Percentiles rank a stretch among this genome's conserved stretches.
These are phyloP conservation scores for Oligia strigilis DNA, from an alignment of 2,888 invertebrate genomes.

Conservation along the genomic window DNA sequence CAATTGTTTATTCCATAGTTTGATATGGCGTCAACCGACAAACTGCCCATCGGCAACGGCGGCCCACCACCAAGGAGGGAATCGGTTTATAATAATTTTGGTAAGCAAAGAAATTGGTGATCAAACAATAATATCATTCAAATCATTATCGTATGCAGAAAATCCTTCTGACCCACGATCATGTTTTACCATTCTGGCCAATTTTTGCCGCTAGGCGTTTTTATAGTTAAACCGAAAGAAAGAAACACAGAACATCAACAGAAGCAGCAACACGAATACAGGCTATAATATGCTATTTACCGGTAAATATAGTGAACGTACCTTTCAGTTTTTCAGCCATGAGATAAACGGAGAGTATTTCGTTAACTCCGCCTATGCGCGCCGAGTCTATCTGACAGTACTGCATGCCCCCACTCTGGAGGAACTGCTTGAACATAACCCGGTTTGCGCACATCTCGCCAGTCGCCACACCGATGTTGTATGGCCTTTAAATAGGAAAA, in stretches of 20 bases:
- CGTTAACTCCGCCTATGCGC: conserved; percentile 96
- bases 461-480: conserved; percentile 96
- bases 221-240: not conserved
- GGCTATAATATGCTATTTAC: not conserved
- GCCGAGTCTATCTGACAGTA: conserved; percentile 98
- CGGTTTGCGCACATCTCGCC: conserved; percentile 98
- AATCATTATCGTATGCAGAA: not conserved
- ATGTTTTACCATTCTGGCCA: not conserved
- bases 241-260: not conserved
- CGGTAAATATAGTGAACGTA: conserved; percentile 72
- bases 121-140: not conserved
- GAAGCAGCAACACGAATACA: not conserved
- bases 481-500: conserved; percentile 84
- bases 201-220: not conserved
- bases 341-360: conserved; percentile 96
- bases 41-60: no score
- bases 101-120: not conserved
- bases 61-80: no score
- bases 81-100: not conserved
- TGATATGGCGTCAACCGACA: not conserved
- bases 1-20: not conserved
- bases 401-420: conserved; percentile 95
- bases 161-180: not conserved
- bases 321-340: conserved; percentile 96
- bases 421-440: conserved; percentile 97